phyloP scores from a whole-genome alignment of 2,113 vertebrate genomes.

The Murina feae region DNA sequence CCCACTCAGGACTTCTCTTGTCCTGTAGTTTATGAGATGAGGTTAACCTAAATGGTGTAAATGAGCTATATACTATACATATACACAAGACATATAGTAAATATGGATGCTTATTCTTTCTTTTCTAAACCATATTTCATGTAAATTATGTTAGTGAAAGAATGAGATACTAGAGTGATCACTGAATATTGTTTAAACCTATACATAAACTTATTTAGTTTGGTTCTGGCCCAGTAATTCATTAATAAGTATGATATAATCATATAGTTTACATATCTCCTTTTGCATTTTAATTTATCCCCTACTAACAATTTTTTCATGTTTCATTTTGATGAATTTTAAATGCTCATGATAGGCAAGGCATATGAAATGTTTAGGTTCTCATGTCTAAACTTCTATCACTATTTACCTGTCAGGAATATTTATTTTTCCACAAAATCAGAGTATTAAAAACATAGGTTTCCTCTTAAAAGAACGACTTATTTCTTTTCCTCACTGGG shows the following conservation, averaged over 20 bases:
- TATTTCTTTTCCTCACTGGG: constrained; percentile 50
- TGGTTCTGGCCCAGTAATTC: not conserved
- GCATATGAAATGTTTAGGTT: constrained; percentile 40
- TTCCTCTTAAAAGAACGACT: constrained; percentile 62
- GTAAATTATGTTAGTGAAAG: not conserved
- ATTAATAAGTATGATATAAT: not conserved
- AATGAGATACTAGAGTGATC: not conserved
- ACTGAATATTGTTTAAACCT: not conserved
- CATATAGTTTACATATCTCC: not conserved
- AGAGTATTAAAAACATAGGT: constrained; percentile 44
- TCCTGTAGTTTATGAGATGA: not conserved
- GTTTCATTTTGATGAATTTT: not conserved
- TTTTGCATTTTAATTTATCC: not conserved
- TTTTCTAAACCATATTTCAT: not conserved
- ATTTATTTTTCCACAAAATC: constrained; percentile 70
- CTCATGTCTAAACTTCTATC: constrained; percentile 64
- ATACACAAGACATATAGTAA: not conserved
- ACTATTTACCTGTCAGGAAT: constrained; percentile 68
- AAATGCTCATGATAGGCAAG: not conserved
- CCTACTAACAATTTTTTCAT: not conserved
- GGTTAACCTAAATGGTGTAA: not conserved
- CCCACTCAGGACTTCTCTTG: fast-evolving
- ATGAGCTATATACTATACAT: not conserved
- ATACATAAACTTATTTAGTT: not conserved
- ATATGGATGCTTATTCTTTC: not conserved